Base-by-base conservation (phyloP, 2,797 vertebrate genomes). In the Sebastes steindachneri region DNA sequence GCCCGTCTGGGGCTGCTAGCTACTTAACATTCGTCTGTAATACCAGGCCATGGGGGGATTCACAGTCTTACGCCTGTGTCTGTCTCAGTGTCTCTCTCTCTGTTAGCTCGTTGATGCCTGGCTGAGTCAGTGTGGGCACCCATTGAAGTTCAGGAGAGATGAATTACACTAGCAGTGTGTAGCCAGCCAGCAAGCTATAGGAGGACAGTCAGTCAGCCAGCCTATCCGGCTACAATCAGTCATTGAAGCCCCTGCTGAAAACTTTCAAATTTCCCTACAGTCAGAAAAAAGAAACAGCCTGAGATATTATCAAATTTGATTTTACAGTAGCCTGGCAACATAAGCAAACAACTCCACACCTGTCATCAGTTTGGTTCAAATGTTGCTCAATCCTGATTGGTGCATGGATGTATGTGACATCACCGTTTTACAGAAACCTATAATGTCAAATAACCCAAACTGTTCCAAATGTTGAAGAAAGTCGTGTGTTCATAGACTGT, bases 21-120 rank as follows among this genome's bases (percentile, higher is more conserved):
- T 93, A 79, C 90, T 94, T 93, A 93, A 90, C 89, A 94, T 93
- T 88, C 80, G 35, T 90, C 77, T 81, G 85, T 90, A 89, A 91
- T 82, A 85, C 77, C 80, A 68, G 77, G 73, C 87, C 87, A 64
- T 28, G 65, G 70, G 88, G 88, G 90, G 86, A 89, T 86, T 87
- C 83, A 75, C 82, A 70, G 83, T 86, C 73, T 77, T 73, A 77
- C 23, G 64, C 68, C 73, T 88, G 68, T 81, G 75, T 85, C 77
- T 88, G 85, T 84, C 84, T 89, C 83, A 12, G 63, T 31, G 29
- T 88, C 45, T 85, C 73, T 85, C 73, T 84, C 67, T 83, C 78
- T 84, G 76, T 82, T 86, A 4, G 74, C n/a, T 69, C 73, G 91
- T 86, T 92, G 83, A 87, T 80, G 82, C 73, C 75, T 57, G 77